Evolutionary conservation across 2,797 vertebrate genomes (phyloP), one percentile per base, ranked within the genome.

Genomic region (Dermochelys coriacea): DNA sequence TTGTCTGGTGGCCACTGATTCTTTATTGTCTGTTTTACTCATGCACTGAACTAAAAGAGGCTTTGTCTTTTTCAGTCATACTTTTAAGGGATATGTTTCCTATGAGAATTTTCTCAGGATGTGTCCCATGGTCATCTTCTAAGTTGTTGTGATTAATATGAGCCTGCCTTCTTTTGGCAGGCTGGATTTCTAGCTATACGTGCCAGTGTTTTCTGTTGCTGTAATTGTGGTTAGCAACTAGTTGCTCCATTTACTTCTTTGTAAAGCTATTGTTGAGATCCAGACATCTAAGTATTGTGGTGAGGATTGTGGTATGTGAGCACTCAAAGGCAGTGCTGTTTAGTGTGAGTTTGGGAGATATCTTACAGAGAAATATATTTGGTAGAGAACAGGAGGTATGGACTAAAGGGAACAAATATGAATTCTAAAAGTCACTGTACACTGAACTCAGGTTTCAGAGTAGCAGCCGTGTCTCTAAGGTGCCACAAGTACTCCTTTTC

Each of bases 71-170:
- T 74, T 77, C 27, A 29, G 54, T 41, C n/a, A 54, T 49, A 11
- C 54, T 77, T 80, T 71, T 47, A 2, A 74, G 41, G 61, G 7
- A 45, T 15, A 4, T 10, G 8, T 10, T 85, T 82, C 9, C 0
- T 8, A 0, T 0, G n/a, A 5, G 74, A 61, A 16, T 1, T 27
- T 50, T 4, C 8, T 34, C 19, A 8, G 78, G 89, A 3, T 52
- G 81, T 54, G 0, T 0, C 1, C 4, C 12, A 71, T 1, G 50
- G 19, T 18, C 1, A 18, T 52, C 45, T 3, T 7, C 51, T 1
- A 15, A 78, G 84, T 16, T 12, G 81, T 75, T 19, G 64, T 0
- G 10, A 2, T 4, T 61, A 49, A 68, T 1, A 2, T 2, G 5
- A 55, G 59, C 71, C 52, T 83, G 0, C 0, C 50, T 25, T 4